A percentile compares a stretch with the other conserved stretches of the same genome.
Evolutionary conservation across 2,888 invertebrate species (phyloP).

Genomic region (Dilophus febrilis): DNA sequence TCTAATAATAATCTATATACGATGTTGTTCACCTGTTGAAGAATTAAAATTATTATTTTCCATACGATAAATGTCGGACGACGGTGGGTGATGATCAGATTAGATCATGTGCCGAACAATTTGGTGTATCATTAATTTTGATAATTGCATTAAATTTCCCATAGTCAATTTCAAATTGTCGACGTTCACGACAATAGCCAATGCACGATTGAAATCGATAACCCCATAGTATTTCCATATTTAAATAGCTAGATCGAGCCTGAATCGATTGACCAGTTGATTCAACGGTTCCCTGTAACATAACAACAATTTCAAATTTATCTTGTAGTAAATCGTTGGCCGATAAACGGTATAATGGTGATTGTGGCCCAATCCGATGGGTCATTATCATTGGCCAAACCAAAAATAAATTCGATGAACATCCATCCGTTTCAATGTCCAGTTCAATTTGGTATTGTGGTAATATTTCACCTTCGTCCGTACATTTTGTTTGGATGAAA

Average conservation of each 20-base stretch:
- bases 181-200: slow-evolving; percentile 47
- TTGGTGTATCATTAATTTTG: slow-evolving; percentile 60
- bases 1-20: too few relatives aligned
- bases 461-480: slow-evolving; percentile 65
- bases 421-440: slow-evolving; percentile 58
- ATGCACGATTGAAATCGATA: slow-evolving; percentile 70
- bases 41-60: too few relatives aligned
- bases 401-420: slow-evolving; percentile 77
- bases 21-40: too few relatives aligned
- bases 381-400: slow-evolving; percentile 93
- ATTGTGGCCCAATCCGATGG: slow-evolving; percentile 69
- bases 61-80: too few relatives aligned
- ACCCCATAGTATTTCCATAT: slow-evolving; percentile 67
- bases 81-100: too few relatives aligned
- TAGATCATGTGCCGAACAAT: slow-evolving; percentile 61
- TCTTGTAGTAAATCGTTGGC: slow-evolving; percentile 71
- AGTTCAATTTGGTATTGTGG: slow-evolving; percentile 71
- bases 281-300: slow-evolving; percentile 78
- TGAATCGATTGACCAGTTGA: slow-evolving; percentile 73
- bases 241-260: slow-evolving; percentile 63
- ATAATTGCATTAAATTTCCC: slow-evolving; percentile 70
- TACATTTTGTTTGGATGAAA: slow-evolving; percentile 60
- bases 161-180: slow-evolving; percentile 73
- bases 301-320: slow-evolving; percentile 72
- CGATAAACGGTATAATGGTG: slow-evolving; percentile 78